These are phyloP conservation scores for Calameuta filiformis DNA, from an alignment of 2,888 invertebrate species.

Conservation along the genomic window DNA sequence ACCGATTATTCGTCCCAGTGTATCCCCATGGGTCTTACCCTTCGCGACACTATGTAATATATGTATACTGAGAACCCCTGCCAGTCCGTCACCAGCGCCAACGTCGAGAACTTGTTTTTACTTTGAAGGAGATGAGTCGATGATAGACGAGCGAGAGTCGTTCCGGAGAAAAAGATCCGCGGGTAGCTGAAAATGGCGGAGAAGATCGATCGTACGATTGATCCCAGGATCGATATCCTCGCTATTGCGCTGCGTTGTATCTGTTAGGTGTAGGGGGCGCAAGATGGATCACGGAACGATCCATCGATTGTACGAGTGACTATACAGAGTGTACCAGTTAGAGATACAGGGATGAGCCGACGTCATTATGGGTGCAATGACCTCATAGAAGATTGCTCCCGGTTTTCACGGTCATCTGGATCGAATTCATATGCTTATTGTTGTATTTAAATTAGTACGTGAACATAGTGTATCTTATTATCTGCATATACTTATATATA, in stretches of 20 bases:
- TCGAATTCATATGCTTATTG: neutral
- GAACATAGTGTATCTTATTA: neutral
- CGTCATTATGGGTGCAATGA: neutral
- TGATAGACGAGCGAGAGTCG: constrained; percentile 7
- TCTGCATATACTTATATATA: neutral
- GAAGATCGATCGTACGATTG: neutral
- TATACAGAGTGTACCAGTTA: neutral
- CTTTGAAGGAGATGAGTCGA: constrained; percentile 1
- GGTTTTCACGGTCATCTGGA: neutral
- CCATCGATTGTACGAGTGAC: neutral
- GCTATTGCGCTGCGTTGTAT: neutral
- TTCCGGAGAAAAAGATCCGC: neutral
- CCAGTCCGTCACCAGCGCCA: neutral
- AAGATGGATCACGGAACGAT: neutral
- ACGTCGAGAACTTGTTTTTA: constrained; percentile 7
- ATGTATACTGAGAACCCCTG: neutral
- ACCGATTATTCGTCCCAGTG: neutral
- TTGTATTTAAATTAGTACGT: neutral
- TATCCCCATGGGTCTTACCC: neutral
- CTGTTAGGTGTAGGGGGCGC: neutral
- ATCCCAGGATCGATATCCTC: neutral
- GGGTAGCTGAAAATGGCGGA: constrained; percentile 4
- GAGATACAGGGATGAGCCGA: neutral
- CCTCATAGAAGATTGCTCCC: neutral
- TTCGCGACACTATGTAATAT: neutral